Base-by-base conservation (phyloP, 2,888 invertebrate species). In the Notocelia uddmanniana region DNA sequence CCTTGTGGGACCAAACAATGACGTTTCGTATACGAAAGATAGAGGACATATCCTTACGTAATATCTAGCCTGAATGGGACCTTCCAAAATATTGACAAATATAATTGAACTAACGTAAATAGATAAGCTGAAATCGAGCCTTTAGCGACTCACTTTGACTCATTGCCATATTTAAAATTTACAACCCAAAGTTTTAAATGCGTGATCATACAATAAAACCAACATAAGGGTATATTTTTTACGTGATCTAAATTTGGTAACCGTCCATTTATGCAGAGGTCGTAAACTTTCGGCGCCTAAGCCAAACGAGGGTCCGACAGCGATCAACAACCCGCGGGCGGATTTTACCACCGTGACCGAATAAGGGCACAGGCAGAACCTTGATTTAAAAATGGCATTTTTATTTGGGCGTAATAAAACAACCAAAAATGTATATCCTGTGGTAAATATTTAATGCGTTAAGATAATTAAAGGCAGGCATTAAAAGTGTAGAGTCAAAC, bases 291-390 rank as follows among this genome's bases (percentile, higher is more conserved):
- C 48, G 55, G 60, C 62, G 62, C 26, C 55, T 63, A 62, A 72
- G 54, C 62, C 68, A 72, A 50, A 68, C 68, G 72, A 72, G 72
- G 72, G 72, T 72, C 34, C 48, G 72, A 72, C 68, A 68, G 68
- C 67, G 60, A 72, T 67, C 71, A 54, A 23, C 26, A 68, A 68
- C 67, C 68, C 68, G 66, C 23, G 50, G 57, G 37, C 59, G 55
- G 50, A 72, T 68, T 72, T 55, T 67, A 68, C 59, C 31, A 62
- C 34, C 68, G 62, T 68, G 57, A 19, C 72, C 62, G 19, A 68
- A 72, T 68, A 68, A n/a, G 62, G 68, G 8, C 19, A 48, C 67
- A 26, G 60, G 15, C 23, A 48, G 72, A 37, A 62, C 62, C 72
- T 54, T 68, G 62, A 68, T 68, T 67, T 72, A 55, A 72, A 63